phyloP scores from a whole-genome alignment of 2,797 vertebrate species.

The Enteromius anoplus region DNA sequence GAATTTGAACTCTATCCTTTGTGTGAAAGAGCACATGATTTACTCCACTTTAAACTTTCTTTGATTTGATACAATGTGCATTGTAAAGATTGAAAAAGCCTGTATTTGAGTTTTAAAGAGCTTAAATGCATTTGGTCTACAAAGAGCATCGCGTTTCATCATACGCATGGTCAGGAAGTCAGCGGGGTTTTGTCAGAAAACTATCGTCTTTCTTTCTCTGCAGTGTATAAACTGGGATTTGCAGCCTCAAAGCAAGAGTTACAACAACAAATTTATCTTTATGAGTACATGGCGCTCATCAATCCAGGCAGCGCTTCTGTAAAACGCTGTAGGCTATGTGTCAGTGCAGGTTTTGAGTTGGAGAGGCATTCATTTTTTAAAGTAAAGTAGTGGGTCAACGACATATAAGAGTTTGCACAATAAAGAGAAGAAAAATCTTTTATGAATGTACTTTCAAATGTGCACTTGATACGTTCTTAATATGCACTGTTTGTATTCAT shows the following conservation, averaged over 20 bases:
- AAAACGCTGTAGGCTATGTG: conserved; percentile 37
- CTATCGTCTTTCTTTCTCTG: not conserved
- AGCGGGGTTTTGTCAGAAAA: conserved; percentile 5
- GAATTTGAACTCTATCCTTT: conserved; percentile 19
- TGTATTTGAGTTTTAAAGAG: not conserved
- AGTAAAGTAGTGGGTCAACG: conserved; percentile 11
- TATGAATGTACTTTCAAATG: not conserved
- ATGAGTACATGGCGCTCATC: conserved; percentile 66
- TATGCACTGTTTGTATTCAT: not conserved
- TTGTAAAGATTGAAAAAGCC: conserved; percentile 15
- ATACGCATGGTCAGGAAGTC: conserved; percentile 20
- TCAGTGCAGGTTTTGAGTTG: conserved; percentile 16
- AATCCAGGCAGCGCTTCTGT: conserved; percentile 54
- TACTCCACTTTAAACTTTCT: not conserved
- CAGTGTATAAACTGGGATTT: conserved; percentile 21
- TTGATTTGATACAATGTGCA: conserved; percentile 25
- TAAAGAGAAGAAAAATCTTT: not conserved
- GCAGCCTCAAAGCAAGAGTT: conserved; percentile 70
- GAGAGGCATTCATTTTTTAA: not conserved
- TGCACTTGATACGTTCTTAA: not conserved
- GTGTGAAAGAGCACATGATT: conserved; percentile 45
- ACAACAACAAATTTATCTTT: conserved; percentile 66
- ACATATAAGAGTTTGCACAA: not conserved
- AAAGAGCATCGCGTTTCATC: conserved; percentile 2
- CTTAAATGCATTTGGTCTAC: not conserved